Evolutionary conservation across 1,140 invertebrate species (phyloP).

Genomic region (Papilio dardanus): DNA sequence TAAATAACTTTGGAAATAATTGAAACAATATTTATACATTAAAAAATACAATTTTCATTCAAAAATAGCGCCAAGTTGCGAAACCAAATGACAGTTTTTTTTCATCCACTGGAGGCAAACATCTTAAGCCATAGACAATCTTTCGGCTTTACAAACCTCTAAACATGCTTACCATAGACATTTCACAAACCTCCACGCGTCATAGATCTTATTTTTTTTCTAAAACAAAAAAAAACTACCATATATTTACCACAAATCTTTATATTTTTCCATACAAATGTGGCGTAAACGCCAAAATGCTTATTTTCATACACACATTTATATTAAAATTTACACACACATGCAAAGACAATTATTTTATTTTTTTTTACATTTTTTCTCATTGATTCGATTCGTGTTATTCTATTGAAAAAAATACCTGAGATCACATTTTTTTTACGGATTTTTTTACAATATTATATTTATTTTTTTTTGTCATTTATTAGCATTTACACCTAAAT

Average conservation of each 20-base stretch:
- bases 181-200: neutral
- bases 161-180: neutral
- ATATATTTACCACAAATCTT: neutral
- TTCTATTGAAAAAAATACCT: conserved; percentile 36
- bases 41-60: conserved; percentile 22
- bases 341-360: conserved; percentile 26
- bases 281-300: conserved; percentile 33
- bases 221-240: conserved; percentile 34
- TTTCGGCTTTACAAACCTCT: neutral
- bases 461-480: conserved; percentile 37
- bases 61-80: neutral
- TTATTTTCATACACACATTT: conserved; percentile 24
- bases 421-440: conserved; percentile 36
- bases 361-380: conserved; percentile 30
- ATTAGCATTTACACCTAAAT: conserved; percentile 35
- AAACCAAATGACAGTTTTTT: conserved; percentile 5
- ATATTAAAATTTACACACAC: conserved; percentile 32
- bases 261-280: conserved; percentile 4
- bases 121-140: neutral
- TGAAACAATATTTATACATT: conserved; percentile 18
- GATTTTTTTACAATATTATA: conserved; percentile 34
- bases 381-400: conserved; percentile 29
- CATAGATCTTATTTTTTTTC: conserved; percentile 28
- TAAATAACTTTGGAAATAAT: conserved; percentile 1
- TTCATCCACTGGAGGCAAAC: neutral